A percentile compares a stretch with the other conserved stretches of the same genome.
Evolutionary conservation across 2,888 invertebrate genomes (phyloP).

Genomic region (Xestobium rufovillosum): DNA sequence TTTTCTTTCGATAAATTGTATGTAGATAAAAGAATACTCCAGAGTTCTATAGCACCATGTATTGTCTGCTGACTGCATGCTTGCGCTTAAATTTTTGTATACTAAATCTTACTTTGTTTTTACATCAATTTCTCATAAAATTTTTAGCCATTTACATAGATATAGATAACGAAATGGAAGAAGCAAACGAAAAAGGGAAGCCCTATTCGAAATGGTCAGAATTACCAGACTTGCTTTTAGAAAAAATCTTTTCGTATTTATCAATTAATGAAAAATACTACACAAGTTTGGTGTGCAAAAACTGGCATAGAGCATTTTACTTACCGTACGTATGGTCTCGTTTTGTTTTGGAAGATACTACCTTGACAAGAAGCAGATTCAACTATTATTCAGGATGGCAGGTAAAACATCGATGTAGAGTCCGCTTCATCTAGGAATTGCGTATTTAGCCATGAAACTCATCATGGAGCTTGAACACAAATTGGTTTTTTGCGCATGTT

Average conservation of each 20-base stretch:
- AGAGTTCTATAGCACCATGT: too few species aligned
- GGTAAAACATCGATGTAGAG: constrained; percentile 33
- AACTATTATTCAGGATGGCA: constrained; percentile 80
- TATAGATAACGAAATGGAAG: constrained; percentile 36
- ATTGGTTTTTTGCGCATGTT: too few species aligned
- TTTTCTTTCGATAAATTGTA: too few species aligned
- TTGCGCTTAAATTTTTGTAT: too few species aligned
- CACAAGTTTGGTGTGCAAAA: constrained; percentile 60
- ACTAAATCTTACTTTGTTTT: too few species aligned
- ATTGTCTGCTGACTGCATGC: too few species aligned
- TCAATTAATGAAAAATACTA: constrained; percentile 62
- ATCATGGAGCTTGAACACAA: too few species aligned
- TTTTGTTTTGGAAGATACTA: constrained; percentile 63
- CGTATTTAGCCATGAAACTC: too few species aligned
- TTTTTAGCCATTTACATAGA: constrained; percentile 36
- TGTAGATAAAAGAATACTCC: too few species aligned
- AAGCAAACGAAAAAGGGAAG: constrained; percentile 39
- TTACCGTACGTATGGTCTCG: constrained; percentile 68
- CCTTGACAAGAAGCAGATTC: constrained; percentile 65
- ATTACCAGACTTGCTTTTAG: constrained; percentile 65
- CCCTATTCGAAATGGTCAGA: constrained; percentile 56
- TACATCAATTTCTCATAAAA: too few species aligned
- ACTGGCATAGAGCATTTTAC: constrained; percentile 64
- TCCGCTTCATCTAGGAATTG: too few species aligned
- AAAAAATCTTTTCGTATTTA: constrained; percentile 63